phyloP scores from a whole-genome alignment of 2,113 vertebrate species.

The Charina bottae region DNA sequence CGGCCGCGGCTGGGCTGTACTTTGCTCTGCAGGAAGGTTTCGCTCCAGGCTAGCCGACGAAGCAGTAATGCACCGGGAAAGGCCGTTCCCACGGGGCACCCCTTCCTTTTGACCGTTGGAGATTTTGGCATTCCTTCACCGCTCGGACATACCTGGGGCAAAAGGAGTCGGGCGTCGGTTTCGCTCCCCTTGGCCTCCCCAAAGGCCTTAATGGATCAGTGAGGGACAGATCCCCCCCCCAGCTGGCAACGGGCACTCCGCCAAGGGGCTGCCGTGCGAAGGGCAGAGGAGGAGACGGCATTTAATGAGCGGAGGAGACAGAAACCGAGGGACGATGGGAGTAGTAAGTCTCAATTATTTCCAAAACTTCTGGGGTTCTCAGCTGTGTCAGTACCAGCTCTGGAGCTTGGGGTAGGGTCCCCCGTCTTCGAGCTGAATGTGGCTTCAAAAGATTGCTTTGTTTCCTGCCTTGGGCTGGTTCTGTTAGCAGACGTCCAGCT shows the following conservation, averaged over 20 bases:
- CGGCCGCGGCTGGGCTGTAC: slow-evolving; percentile 19
- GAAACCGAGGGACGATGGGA: slow-evolving; percentile 11
- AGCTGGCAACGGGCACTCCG: background rate
- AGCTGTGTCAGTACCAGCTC: background rate
- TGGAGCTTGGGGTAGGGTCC: background rate
- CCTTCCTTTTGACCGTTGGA: background rate
- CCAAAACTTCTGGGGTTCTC: background rate
- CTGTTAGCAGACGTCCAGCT: background rate
- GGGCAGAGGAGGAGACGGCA: background rate
- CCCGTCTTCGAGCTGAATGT: background rate
- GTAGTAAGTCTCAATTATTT: slow-evolving; percentile 22
- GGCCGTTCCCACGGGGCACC: background rate
- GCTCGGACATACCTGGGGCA: fast-evolving
- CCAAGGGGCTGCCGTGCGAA: background rate
- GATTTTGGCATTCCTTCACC: background rate
- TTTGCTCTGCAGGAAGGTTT: slow-evolving; percentile 26
- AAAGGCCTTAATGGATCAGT: background rate
- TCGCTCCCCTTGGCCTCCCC: background rate
- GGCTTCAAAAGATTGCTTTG: background rate
- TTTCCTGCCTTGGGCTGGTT: background rate
- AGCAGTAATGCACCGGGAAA: background rate
- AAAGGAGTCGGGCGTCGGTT: background rate
- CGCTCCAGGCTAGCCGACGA: background rate
- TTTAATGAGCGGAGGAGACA: slow-evolving; percentile 24
- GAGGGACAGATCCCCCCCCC: background rate